phyloP scores from a whole-genome alignment of 2,888 invertebrate species.

The Brachypalpus laphriformis region DNA sequence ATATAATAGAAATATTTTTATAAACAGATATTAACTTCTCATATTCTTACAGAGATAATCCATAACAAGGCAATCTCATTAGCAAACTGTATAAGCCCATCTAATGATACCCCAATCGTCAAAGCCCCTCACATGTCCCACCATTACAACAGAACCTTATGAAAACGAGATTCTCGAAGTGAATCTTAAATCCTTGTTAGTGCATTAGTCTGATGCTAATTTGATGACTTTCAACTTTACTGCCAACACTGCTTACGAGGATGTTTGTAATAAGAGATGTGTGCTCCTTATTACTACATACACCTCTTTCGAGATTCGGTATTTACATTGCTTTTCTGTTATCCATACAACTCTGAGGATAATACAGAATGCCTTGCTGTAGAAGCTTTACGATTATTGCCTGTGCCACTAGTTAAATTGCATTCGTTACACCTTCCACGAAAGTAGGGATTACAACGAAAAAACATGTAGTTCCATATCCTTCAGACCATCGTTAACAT shows the following conservation, averaged over 20 bases:
- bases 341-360: background rate
- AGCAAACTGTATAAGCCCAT: too few relatives aligned
- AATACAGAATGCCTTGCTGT: background rate
- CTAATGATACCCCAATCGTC: too few relatives aligned
- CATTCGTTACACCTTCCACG: background rate
- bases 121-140: background rate
- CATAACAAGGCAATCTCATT: too few relatives aligned
- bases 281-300: constrained; percentile 4
- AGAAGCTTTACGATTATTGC: constrained; percentile 6
- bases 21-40: too few relatives aligned
- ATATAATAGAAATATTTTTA: too few relatives aligned
- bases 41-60: too few relatives aligned
- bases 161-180: background rate
- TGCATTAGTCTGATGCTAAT: constrained; percentile 16
- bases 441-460: background rate
- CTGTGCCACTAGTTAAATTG: background rate
- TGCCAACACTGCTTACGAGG: background rate
- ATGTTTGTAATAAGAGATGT: constrained; percentile 17
- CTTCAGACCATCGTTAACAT: background rate
- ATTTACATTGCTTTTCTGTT: background rate
- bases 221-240: constrained; percentile 22
- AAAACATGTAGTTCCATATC: background rate
- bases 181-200: constrained; percentile 24
- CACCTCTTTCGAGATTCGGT: background rate
- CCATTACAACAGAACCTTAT: background rate